A percentile compares a stretch with the other conserved stretches of the same genome.
phyloP scores from a whole-genome alignment of 2,797 vertebrate species.

The Jordanella pulchra region DNA sequence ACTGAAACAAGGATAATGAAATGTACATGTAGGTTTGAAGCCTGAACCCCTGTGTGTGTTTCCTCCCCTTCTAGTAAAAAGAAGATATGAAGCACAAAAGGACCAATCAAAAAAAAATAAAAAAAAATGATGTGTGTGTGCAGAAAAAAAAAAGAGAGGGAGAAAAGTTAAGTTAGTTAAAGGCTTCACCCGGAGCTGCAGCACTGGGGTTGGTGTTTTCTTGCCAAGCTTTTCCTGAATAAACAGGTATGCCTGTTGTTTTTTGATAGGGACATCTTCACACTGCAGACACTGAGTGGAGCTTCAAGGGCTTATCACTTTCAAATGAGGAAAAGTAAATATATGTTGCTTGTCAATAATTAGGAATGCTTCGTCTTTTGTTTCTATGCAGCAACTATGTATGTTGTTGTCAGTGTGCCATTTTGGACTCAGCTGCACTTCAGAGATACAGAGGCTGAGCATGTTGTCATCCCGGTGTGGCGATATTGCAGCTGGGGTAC shows the following conservation, averaged over 20 bases:
- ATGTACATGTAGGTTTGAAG: constrained; percentile 32
- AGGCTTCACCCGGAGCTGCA: constrained; percentile 53
- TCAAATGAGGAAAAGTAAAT: constrained; percentile 79
- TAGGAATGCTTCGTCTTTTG: constrained; percentile 78
- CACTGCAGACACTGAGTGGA: constrained; percentile 71
- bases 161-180: constrained; percentile 60
- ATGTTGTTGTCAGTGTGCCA: constrained; percentile 81
- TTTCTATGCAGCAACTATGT: constrained; percentile 76
- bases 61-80: constrained; percentile 21
- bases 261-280: constrained; percentile 78
- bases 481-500: constrained; percentile 71
- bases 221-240: constrained; percentile 70
- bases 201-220: constrained; percentile 54
- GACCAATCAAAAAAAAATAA: constrained; percentile 50
- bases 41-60: constrained; percentile 5
- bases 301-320: constrained; percentile 78
- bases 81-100: constrained; percentile 52
- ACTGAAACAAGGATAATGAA: constrained; percentile 25
- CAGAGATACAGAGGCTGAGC: constrained; percentile 77
- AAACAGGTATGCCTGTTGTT: constrained; percentile 76
- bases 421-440: constrained; percentile 78
- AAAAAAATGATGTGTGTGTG: constrained; percentile 28
- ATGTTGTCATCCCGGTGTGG: constrained; percentile 66
- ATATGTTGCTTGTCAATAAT: constrained; percentile 83
- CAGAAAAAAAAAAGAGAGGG: constrained; percentile 15